phyloP scores from a whole-genome alignment of 1,140 invertebrate species.

The Cotesia typhae region DNA sequence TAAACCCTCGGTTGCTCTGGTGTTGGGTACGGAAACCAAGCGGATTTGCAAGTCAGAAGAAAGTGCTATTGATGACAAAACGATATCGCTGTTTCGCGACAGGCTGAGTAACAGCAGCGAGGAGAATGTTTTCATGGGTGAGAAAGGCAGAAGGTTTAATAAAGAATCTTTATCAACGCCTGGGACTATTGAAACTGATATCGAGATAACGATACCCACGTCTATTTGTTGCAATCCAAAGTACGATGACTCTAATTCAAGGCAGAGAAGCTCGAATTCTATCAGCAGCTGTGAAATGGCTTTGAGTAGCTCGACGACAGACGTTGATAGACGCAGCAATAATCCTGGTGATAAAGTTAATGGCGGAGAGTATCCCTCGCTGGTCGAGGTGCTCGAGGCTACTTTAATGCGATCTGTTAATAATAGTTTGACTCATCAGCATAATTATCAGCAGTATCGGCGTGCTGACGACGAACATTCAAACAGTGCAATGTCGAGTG shows the following conservation, averaged over 20 bases:
- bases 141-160: conserved; percentile 46
- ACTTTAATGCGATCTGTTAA: conserved; percentile 11
- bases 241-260: conserved; percentile 45
- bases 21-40: conserved; percentile 54
- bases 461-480: conserved; percentile 17
- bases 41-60: conserved; percentile 64
- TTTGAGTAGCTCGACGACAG: conserved; percentile 55
- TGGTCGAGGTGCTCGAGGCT: conserved; percentile 27
- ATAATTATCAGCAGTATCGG: too few species aligned
- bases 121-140: conserved; percentile 40
- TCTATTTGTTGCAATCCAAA: conserved; percentile 55
- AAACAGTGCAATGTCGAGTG: conserved; percentile 28
- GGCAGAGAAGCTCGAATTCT: conserved; percentile 62
- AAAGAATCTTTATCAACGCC: conserved; percentile 4
- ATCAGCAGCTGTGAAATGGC: conserved; percentile 66
- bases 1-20: conserved; percentile 52
- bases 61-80: conserved; percentile 58
- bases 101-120: conserved; percentile 49
- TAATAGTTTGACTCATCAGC: background rate
- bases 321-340: conserved; percentile 45
- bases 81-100: conserved; percentile 49
- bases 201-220: conserved; percentile 61
- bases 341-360: conserved; percentile 47
- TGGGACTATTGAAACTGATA: conserved; percentile 50
- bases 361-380: conserved; percentile 32